phyloP scores from a whole-genome alignment of 2,888 invertebrate species.

The Hymenopus coronatus region DNA sequence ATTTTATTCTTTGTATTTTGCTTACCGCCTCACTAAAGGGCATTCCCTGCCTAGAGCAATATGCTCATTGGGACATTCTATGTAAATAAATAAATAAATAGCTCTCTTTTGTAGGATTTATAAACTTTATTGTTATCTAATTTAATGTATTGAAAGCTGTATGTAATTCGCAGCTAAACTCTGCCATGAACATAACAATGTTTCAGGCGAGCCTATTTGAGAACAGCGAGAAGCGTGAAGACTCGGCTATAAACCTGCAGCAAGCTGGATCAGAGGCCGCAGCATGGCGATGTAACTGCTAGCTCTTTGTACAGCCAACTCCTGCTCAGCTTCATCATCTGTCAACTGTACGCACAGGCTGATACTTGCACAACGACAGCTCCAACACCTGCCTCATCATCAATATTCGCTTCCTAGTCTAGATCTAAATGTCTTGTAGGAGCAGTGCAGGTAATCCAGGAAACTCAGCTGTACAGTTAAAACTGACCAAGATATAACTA shows the following conservation, averaged over 20 bases:
- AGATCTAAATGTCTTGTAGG: background rate
- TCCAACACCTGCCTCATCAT: background rate
- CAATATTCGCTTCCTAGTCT: background rate
- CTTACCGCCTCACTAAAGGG: no score
- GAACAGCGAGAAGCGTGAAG: conserved; percentile 29
- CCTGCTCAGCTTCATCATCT: background rate
- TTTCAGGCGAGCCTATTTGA: conserved; percentile 33
- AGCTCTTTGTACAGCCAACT: background rate
- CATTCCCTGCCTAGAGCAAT: no score
- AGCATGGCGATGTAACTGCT: conserved; percentile 29
- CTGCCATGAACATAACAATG: no score
- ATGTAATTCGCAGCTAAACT: no score
- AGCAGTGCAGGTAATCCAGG: background rate
- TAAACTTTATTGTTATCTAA: no score
- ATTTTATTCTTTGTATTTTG: no score
- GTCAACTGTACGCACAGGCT: background rate
- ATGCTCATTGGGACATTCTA: no score
- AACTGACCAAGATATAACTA: background rate
- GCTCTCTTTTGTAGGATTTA: no score
- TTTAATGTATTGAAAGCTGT: no score
- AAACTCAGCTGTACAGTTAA: background rate
- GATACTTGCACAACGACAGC: background rate
- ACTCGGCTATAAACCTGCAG: conserved; percentile 28
- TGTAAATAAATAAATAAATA: no score
- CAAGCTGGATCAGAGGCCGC: conserved; percentile 21